Evolutionary conservation across 2,797 vertebrate genomes (phyloP).

Genomic region (Pangasius macronema): DNA sequence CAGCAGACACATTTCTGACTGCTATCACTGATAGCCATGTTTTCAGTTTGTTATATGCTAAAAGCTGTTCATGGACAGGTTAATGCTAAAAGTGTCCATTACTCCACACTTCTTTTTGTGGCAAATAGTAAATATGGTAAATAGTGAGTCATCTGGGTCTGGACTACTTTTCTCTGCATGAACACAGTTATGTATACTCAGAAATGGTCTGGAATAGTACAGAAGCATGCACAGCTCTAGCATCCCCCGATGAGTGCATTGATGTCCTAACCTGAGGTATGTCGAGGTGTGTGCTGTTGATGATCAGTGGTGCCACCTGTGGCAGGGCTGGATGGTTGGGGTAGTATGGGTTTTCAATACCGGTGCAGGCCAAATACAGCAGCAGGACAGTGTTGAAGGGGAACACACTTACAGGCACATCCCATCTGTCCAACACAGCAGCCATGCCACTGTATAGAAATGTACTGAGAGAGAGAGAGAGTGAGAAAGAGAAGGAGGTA

Average conservation of each 20-base stretch:
- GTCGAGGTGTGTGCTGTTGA: conserved; percentile 64
- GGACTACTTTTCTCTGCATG: not conserved
- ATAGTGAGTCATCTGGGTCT: not conserved
- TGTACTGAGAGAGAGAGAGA: conserved; percentile 60
- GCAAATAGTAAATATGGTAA: too few species aligned
- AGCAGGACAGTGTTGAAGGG: conserved; percentile 74
- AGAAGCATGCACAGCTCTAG: not conserved
- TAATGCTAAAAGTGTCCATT: not conserved
- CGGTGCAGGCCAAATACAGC: conserved; percentile 72
- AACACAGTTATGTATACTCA: not conserved
- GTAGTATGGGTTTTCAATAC: conserved; percentile 68
- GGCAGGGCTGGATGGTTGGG: conserved; percentile 60
- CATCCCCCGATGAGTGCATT: conserved; percentile 49
- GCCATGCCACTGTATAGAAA: conserved; percentile 70
- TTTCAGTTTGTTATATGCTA: not conserved
- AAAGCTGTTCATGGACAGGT: not conserved
- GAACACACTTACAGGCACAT: conserved; percentile 71
- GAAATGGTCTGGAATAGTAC: not conserved
- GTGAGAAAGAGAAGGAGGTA: not conserved
- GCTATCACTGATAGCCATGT: not conserved
- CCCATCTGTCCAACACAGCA: conserved; percentile 66
- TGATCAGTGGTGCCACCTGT: conserved; percentile 49
- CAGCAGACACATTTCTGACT: not conserved
- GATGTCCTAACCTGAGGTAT: conserved; percentile 63
- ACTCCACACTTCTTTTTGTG: not conserved